Evolutionary conservation across 2,113 vertebrate species (phyloP), one percentile per base, ranked within the genome.

Genomic region (Actinemys pallida): DNA sequence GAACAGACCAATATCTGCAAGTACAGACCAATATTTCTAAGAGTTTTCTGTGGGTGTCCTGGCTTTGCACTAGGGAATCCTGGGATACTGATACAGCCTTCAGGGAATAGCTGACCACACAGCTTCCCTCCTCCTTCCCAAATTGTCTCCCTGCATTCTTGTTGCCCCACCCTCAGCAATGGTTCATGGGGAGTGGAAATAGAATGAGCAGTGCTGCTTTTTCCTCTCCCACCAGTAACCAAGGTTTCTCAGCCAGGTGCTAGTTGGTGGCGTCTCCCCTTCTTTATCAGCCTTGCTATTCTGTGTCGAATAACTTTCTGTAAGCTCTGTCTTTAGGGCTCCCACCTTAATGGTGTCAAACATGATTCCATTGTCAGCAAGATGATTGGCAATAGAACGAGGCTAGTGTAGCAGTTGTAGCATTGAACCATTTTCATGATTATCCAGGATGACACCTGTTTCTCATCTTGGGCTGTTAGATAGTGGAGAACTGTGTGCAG

Each of bases 401-500:
- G 10, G 62, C 35, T n/a, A n/a, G 17, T 62, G 13, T 62, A 62
- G n/a, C 1, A 56, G 75, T 49, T 87, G 56, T 25, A 57, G 3
- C 31, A 1, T 1, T 22, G 83, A 52, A 22, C 14, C 0, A 0
- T 81, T 91, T 24, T 69, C 17, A 6, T 89, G 45, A 8, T 31
- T 75, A 50, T 75, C 72, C 16, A 19, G 85, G 76, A 27, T 7
- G 8, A 19, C 1, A 0, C 0, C 0, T 6, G 2, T 39, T 65
- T 24, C 83, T 92, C 79, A 88, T 82, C 59, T 79, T 79, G 84
- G 81, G 81, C 94, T 81, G 75, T 91, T 88, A 0, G 88, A 80
- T 96, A 94, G 92, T 95, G 95, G 88, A 95, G 92, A 95, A 93
- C 59, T 88, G 93, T 96, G 93, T 50, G 93, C 87, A 97, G 96